Base-by-base conservation (phyloP, 2,888 invertebrate species). In the Hypena proboscidalis region DNA sequence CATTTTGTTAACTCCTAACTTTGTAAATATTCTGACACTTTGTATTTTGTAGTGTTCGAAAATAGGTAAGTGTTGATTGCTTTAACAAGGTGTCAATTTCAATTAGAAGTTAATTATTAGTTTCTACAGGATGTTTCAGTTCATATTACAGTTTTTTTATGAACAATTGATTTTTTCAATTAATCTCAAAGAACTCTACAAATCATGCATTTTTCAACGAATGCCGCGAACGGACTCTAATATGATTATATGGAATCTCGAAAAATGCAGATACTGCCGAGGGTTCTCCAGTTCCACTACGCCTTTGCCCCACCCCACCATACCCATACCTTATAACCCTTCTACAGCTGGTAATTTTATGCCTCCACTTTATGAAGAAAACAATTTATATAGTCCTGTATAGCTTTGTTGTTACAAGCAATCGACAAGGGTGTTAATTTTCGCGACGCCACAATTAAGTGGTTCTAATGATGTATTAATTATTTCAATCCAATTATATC, bases 401-500 rank as follows among this genome's bases (percentile, higher is more conserved):
- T 41, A 21, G 13, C 6, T 8, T n/a, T 65, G 49, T 63, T 60
- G 35, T 38, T 25, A 1, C 11, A 11, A 13, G 10, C 45, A 40
- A 32, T 43, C 22, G 6, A 30, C 9, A 14, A 39, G 50, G 64
- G 65, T 69, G 70, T 67, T 65, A 61, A 69, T 74, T 49, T 75
- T 66, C 46, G 70, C 67, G 62, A 72, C 56, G 55, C 38, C 41
- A 34, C 39, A 55, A 66, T 65, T 67, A 63, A 40, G 36, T 44
- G n/a, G n/a, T n/a, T n/a, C 51, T 60, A 69, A 74, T 68, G 49
- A 44, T 35, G 36, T 52, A 35, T 40, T 51, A 58, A 52, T 46
- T 54, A 49, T 49, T n/a, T 49, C 45, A 57, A 21, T 34, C 25
- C 58, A 70, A 77, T 76, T 69, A 77, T 53, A 63, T 71, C 40